phyloP scores from a whole-genome alignment of 2,113 vertebrate genomes.

The Cephalophus harveyi region DNA sequence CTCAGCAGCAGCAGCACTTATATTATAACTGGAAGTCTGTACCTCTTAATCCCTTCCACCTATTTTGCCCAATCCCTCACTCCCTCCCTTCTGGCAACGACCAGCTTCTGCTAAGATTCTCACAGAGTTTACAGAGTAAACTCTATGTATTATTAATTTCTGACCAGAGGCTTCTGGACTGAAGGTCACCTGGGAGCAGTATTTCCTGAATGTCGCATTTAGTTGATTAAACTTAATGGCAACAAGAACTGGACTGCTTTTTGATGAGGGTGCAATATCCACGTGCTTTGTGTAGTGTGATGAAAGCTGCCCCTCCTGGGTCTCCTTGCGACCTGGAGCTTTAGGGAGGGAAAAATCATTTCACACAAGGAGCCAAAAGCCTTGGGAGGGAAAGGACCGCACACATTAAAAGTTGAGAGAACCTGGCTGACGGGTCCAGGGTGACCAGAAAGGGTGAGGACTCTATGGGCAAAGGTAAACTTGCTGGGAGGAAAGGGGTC shows the following conservation, averaged over 20 bases:
- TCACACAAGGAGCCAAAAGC: not conserved
- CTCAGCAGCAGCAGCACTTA: not conserved
- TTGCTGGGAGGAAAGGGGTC: not conserved
- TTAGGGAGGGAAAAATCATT: not conserved
- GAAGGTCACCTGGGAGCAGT: not conserved
- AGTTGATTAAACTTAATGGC: not conserved
- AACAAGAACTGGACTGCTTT: not conserved
- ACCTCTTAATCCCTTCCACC: not conserved
- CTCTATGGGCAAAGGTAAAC: not conserved
- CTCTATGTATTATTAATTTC: not conserved
- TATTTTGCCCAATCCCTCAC: not conserved
- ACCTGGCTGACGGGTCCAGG: not conserved
- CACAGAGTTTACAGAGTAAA: not conserved
- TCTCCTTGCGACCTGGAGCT: not conserved
- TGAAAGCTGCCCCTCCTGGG: not conserved
- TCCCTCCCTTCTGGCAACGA: not conserved
- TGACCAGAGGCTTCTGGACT: not conserved
- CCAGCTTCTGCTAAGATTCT: not conserved
- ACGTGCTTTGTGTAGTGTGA: not conserved
- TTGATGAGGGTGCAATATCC: not conserved
- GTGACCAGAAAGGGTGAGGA: not conserved
- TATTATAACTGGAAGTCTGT: not conserved
- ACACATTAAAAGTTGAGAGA: not conserved
- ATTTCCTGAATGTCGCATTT: not conserved
- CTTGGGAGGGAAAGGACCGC: not conserved